Evolutionary conservation across 2,797 vertebrate genomes (phyloP).

Genomic region (Chelon auratus): DNA sequence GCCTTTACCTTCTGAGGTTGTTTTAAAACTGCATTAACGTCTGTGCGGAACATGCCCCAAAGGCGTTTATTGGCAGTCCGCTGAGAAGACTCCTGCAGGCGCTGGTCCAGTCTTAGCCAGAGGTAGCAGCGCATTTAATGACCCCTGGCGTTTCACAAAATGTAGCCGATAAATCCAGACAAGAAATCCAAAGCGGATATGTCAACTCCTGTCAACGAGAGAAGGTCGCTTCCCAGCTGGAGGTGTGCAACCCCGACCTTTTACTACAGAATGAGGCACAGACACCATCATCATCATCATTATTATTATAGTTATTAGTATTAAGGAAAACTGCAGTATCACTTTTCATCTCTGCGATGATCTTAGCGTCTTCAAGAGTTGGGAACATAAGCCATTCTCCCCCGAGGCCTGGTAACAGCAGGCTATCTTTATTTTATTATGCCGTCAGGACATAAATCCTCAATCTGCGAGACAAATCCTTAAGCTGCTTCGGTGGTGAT

Average conservation of each 20-base stretch:
- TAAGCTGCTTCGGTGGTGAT: conserved; percentile 48
- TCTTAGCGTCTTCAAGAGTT: conserved; percentile 33
- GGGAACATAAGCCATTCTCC: conserved; percentile 42
- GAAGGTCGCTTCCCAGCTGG: conserved; percentile 30
- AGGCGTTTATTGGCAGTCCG: conserved; percentile 16
- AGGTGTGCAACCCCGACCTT: conserved; percentile 45
- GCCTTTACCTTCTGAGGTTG: neutral
- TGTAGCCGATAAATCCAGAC: conserved; percentile 40
- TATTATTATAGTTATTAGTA: too few relatives aligned
- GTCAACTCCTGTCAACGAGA: conserved; percentile 34
- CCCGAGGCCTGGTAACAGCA: conserved; percentile 29
- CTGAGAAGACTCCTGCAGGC: conserved; percentile 25
- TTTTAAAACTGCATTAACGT: conserved; percentile 14
- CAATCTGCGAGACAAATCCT: conserved; percentile 64
- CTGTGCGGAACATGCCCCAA: conserved; percentile 31
- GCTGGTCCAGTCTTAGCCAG: conserved; percentile 11
- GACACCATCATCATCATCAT: neutral
- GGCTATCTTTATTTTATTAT: conserved; percentile 58
- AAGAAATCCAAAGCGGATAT: conserved; percentile 42
- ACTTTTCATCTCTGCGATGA: conserved; percentile 28
- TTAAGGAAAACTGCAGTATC: conserved; percentile 19
- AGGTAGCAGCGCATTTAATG: conserved; percentile 35
- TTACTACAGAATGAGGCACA: conserved; percentile 17
- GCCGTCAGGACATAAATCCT: conserved; percentile 61
- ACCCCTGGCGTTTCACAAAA: conserved; percentile 39